Percentiles rank a stretch among this genome's conserved stretches.
These are phyloP conservation scores for Dichetophora obliterata DNA, from an alignment of 2,888 invertebrate genomes.

Conservation along the genomic window DNA sequence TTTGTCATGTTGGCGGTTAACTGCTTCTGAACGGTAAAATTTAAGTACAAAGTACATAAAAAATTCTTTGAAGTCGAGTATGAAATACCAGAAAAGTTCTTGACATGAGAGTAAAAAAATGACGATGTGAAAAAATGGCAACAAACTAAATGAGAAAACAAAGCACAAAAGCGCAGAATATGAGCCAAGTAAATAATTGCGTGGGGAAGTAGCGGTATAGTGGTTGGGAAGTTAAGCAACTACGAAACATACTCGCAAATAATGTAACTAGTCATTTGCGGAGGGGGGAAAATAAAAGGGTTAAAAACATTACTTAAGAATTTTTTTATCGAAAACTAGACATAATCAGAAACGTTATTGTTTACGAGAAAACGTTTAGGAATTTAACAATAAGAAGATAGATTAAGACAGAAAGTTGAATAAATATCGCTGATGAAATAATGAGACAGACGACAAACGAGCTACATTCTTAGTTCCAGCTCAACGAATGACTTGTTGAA, in stretches of 20 bases:
- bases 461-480: not conserved
- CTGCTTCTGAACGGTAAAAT: too few relatives aligned
- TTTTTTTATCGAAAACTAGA: too few relatives aligned
- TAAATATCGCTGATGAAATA: not conserved
- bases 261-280: too few relatives aligned
- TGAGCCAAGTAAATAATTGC: not conserved
- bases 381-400: too few relatives aligned
- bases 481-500: not conserved
- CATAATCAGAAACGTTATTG: too few relatives aligned
- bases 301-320: too few relatives aligned
- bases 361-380: too few relatives aligned
- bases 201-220: not conserved
- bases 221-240: not conserved
- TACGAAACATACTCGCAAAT: not conserved
- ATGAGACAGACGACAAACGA: not conserved
- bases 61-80: not conserved
- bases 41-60: not conserved
- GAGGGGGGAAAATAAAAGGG: too few relatives aligned
- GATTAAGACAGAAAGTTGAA: too few relatives aligned
- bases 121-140: not conserved
- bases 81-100: conserved; percentile 2
- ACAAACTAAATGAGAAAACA: not conserved
- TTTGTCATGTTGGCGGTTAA: too few relatives aligned
- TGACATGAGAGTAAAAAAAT: conserved; percentile 1
- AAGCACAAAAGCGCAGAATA: not conserved